Evolutionary conservation across 2,888 invertebrate genomes (phyloP).

Genomic region (Tetramorium bicarinatum): DNA sequence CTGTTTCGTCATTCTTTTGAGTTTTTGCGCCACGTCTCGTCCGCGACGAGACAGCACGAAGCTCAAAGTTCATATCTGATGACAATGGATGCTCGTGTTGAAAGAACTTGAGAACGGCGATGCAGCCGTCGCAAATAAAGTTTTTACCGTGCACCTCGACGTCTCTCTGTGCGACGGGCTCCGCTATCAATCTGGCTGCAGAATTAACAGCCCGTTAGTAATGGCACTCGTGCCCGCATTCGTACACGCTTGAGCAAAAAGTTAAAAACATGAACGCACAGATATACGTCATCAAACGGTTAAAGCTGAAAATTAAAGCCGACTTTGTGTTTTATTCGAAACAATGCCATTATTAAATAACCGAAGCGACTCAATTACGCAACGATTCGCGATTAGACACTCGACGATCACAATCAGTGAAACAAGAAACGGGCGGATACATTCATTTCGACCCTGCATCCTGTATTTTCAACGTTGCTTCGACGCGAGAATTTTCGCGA

Average conservation of each 20-base stretch:
- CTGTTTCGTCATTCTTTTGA: slow-evolving; percentile 23
- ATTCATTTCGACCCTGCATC: background rate
- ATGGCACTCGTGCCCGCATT: background rate
- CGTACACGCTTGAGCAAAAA: background rate
- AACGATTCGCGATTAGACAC: background rate
- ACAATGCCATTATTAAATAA: background rate
- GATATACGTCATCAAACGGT: background rate
- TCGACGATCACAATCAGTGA: background rate
- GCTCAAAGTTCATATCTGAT: slow-evolving; percentile 55
- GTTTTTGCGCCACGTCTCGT: slow-evolving; percentile 26
- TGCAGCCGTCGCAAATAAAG: slow-evolving; percentile 42
- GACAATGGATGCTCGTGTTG: slow-evolving; percentile 45
- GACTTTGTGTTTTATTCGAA: background rate
- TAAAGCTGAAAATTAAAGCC: slow-evolving; percentile 9
- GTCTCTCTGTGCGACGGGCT: background rate
- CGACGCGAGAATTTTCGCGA: background rate
- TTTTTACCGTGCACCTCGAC: slow-evolving; percentile 37
- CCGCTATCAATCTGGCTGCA: slow-evolving; percentile 19
- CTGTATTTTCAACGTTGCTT: background rate
- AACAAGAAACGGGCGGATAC: background rate
- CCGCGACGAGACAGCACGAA: slow-evolving; percentile 12
- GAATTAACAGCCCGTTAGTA: slow-evolving; percentile 35
- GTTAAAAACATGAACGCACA: background rate
- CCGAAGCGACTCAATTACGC: background rate
- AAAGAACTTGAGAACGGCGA: slow-evolving; percentile 57